Evolutionary conservation across 2,888 invertebrate species (phyloP).

Genomic region (Epicampocera succincta): DNA sequence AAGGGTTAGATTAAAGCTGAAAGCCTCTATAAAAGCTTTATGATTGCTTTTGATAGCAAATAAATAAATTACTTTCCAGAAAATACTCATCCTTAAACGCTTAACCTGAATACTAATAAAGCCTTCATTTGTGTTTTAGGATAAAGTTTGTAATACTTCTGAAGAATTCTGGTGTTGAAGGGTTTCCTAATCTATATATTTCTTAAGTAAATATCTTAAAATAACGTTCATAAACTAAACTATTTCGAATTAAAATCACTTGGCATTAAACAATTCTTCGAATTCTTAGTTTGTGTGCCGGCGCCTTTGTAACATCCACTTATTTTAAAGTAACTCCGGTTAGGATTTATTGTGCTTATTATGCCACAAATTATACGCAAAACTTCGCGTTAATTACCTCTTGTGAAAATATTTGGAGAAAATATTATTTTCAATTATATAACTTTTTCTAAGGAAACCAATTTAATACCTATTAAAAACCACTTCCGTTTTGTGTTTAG

Average conservation of each 20-base stretch:
- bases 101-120: no score
- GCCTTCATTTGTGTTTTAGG: no score
- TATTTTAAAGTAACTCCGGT: not conserved
- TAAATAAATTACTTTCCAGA: no score
- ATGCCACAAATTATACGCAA: conserved; percentile 27
- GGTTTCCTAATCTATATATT: no score
- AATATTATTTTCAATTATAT: conserved; percentile 57
- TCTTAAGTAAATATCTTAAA: no score
- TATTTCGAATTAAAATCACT: not conserved
- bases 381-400: conserved; percentile 43
- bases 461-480: conserved; percentile 67
- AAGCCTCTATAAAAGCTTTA: no score
- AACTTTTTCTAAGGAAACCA: conserved; percentile 43
- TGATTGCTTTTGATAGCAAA: no score
- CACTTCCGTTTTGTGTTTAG: conserved; percentile 62
- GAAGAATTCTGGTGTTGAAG: no score
- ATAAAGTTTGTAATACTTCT: no score
- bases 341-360: conserved; percentile 36
- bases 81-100: no score
- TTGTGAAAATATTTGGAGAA: conserved; percentile 2
- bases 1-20: no score
- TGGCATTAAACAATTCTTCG: not conserved
- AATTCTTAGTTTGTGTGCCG: not conserved
- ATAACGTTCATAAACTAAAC: no score
- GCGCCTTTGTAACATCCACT: not conserved